A percentile compares a stretch with the other conserved stretches of the same genome.
Evolutionary conservation across 2,888 invertebrate genomes (phyloP).

Genomic region (Eurois occulta): DNA sequence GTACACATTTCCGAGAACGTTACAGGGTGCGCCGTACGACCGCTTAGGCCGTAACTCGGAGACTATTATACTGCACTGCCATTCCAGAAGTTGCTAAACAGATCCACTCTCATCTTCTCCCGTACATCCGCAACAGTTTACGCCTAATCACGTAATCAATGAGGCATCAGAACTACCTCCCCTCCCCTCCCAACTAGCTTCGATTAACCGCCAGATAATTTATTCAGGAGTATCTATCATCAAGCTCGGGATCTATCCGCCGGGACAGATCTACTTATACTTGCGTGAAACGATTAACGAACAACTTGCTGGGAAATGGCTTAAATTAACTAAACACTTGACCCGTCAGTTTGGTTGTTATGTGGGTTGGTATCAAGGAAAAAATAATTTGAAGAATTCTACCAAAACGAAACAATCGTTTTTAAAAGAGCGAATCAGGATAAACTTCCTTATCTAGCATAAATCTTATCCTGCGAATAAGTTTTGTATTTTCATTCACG

Average conservation of each 20-base stretch:
- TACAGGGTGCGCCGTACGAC: not conserved
- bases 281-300: conserved; percentile 79
- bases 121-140: not conserved
- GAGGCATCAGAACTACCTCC: conserved; percentile 29
- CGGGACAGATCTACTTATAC: conserved; percentile 74
- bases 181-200: conserved; percentile 70
- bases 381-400: not conserved
- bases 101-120: not conserved
- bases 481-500: no score
- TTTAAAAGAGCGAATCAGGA: not conserved
- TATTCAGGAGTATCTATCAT: conserved; percentile 84
- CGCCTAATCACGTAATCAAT: conserved; percentile 33
- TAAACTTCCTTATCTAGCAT: not conserved
- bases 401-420: not conserved
- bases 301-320: conserved; percentile 68
- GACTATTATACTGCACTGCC: not conserved
- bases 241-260: conserved; percentile 75
- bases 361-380: not conserved
- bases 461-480: no score
- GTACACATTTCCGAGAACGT: not conserved
- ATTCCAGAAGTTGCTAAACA: not conserved
- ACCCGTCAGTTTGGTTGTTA: conserved; percentile 37
- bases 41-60: not conserved
- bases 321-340: conserved; percentile 67
- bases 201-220: conserved; percentile 79